These are phyloP conservation scores for Zoanthus solanderi DNA, from an alignment of 92 coral and sea anemone genomes.

Conservation along the genomic window DNA sequence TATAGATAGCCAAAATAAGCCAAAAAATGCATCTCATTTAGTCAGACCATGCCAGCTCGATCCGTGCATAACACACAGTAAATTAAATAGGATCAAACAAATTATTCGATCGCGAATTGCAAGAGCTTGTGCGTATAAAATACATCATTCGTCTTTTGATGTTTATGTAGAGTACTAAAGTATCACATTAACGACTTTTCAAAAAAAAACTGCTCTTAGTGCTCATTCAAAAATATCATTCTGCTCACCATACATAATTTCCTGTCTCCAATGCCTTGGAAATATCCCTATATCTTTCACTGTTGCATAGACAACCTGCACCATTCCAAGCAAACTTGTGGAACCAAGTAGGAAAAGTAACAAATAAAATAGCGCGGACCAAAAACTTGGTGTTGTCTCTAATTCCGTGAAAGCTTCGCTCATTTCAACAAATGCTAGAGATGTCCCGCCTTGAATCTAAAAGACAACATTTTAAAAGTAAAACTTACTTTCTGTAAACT, in stretches of 20 bases:
- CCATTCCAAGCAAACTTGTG: conserved; percentile 90
- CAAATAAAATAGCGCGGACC: conserved; percentile 84
- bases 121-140: no score
- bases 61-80: no score
- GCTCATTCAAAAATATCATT: no score
- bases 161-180: no score
- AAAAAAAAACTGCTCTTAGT: no score
- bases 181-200: no score
- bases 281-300: conserved; percentile 68
- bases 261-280: conserved; percentile 76
- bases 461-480: not conserved
- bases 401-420: conserved; percentile 86
- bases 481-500: not conserved
- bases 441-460: conserved; percentile 90
- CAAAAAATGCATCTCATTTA: no score
- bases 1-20: no score
- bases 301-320: conserved; percentile 70
- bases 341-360: conserved; percentile 82
- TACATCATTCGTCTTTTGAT: no score
- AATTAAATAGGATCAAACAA: no score
- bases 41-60: no score
- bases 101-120: no score
- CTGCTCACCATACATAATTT: conserved; percentile 78
- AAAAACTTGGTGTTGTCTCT: conserved; percentile 54
- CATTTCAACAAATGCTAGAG: conserved; percentile 93